Conservation (phyloP, 1,140 invertebrate species). For the Drosophila lacteicornis region DNA sequence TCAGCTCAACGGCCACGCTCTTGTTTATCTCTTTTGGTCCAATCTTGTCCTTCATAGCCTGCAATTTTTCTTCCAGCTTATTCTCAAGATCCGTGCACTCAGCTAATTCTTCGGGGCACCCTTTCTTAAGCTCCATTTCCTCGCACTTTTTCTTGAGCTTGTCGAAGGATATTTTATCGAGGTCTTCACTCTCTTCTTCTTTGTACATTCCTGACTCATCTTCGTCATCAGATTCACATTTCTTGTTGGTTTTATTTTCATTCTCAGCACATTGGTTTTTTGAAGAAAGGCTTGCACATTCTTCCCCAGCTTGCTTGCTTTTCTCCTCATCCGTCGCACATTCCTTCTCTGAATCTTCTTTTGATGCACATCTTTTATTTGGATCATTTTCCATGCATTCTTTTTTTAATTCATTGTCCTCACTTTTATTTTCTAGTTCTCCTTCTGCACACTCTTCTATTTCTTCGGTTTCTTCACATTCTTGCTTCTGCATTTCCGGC, state of each 20-base stretch:
- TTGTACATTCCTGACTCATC: not conserved
- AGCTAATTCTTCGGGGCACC: not conserved
- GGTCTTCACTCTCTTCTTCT: not conserved
- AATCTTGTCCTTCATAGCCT: not conserved
- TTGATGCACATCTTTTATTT: no score
- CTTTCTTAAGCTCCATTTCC: not conserved
- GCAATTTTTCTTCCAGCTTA: not conserved
- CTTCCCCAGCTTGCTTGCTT: not conserved
- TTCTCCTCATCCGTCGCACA: no score
- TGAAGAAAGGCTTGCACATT: no score
- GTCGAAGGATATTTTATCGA: not conserved
- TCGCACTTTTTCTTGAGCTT: not conserved
- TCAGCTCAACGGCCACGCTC: not conserved
- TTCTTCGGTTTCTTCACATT: not conserved
- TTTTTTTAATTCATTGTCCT: not conserved
- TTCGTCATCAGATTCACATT: not conserved
- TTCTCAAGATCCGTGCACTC: no score
- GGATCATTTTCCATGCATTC: not conserved
- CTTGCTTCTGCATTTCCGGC: not conserved
- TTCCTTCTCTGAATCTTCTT: no score
- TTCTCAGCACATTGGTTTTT: not conserved
- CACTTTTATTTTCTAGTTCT: not conserved
- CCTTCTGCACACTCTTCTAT: not conserved
- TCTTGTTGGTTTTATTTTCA: not conserved
- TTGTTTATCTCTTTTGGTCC: not conserved